These are phyloP conservation scores for Acanthurus tractus DNA, from an alignment of 2,797 vertebrate genomes.

Conservation along the genomic window DNA sequence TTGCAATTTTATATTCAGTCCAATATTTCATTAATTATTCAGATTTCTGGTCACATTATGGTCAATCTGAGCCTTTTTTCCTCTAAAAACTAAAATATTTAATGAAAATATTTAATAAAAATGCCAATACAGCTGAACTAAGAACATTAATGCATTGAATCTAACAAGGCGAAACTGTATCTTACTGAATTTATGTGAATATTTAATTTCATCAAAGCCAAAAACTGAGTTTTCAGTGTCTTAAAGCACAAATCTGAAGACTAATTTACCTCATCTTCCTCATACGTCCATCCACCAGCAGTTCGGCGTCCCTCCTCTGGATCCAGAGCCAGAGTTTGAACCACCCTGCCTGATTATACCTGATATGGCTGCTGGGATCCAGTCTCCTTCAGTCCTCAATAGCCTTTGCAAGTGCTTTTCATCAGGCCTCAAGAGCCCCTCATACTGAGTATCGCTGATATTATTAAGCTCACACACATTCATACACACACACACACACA, in stretches of 20 bases:
- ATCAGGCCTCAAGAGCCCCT: conserved; percentile 40
- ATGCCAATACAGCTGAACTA: neutral
- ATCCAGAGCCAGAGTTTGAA: conserved; percentile 26
- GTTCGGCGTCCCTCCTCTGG: neutral
- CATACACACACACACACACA: neutral
- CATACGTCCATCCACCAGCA: neutral
- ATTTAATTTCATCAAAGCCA: neutral
- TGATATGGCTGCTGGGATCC: conserved; percentile 28
- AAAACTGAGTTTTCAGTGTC: neutral
- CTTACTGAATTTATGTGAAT: neutral
- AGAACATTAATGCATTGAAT: neutral
- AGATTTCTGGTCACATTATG: neutral
- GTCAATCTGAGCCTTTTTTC: neutral
- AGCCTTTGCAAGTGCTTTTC: conserved; percentile 42
- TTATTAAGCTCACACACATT: conserved; percentile 17
- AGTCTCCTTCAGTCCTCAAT: conserved; percentile 26
- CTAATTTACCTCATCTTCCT: neutral
- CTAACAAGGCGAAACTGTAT: too few relatives aligned
- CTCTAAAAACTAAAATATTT: too few relatives aligned
- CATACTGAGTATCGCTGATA: conserved; percentile 18
- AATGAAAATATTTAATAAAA: neutral
- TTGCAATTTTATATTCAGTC: neutral
- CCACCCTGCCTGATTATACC: conserved; percentile 8
- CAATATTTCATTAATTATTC: neutral
- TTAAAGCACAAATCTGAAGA: neutral